phyloP scores from a whole-genome alignment of 2,797 vertebrate species.

The Tokudaia muenninki region DNA sequence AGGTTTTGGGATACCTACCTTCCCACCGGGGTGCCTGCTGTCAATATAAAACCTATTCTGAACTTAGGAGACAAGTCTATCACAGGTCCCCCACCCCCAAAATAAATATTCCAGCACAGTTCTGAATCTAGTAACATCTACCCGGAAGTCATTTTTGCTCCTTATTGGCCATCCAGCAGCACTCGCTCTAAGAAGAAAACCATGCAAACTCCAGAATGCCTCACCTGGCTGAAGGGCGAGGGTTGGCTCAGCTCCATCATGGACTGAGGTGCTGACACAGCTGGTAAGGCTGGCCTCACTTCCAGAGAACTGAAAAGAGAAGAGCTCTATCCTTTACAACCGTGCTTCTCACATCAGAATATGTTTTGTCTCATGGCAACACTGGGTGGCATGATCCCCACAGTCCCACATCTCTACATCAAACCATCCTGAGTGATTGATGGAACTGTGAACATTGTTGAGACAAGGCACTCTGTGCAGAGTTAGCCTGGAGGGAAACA shows the following conservation, averaged over 20 bases:
- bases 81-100: too few species aligned
- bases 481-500: not conserved
- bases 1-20: not conserved
- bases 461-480: not conserved
- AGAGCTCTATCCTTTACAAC: too few species aligned
- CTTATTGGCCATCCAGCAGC: not conserved
- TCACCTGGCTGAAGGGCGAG: constrained; percentile 56
- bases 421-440: not conserved
- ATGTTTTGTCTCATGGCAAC: not conserved
- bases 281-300: not conserved
- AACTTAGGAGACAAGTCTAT: not conserved
- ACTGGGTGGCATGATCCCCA: not conserved
- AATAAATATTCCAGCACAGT: too few species aligned
- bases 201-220: not conserved
- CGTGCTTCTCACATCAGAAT: not conserved
- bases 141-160: not conserved
- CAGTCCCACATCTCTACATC: not conserved
- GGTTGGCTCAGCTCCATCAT: constrained; percentile 20
- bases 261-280: not conserved
- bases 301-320: constrained; percentile 51
- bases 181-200: not conserved
- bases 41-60: not conserved
- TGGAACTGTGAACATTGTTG: not conserved
- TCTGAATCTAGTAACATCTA: not conserved
- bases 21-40: not conserved